Base-by-base conservation (phyloP, 1,140 invertebrate genomes). In the Stegodyphus mimosarum region DNA sequence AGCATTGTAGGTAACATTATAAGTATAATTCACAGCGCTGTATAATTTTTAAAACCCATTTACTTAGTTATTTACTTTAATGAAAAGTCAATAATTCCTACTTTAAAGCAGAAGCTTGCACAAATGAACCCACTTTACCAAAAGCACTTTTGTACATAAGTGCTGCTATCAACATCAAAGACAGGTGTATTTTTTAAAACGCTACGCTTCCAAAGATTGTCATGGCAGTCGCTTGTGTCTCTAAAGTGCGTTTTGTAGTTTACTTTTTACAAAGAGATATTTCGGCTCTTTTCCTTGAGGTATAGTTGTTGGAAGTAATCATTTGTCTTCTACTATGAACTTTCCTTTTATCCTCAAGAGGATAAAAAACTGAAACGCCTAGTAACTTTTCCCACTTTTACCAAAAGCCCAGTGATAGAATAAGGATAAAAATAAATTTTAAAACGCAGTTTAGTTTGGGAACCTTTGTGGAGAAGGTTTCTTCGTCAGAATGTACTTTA, bases 311-410 rank as follows among this genome's bases (percentile, higher is more conserved):
- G 50, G 71, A 83, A 60, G 80, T 83, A 73, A 83, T 83, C 80
- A 83, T 83, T 83, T 83, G 80, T 83, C 80, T 83, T 83, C 80
- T 67, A 48, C 80, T 33, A 74, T 83, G 64, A 74, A 83, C 80
- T 74, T 74, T 49, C 51, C 60, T 74, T 83, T 83, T 74, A 74
- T 74, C 49, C 80, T 60, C 70, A 51, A 48, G 80, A 73, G 80
- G 18, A 73, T n/a, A 50, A 48, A 52, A 73, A 66, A 74, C 60
- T 73, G 66, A 53, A 73, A 72, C 63, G 71, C 9, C 9, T 11
- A 60, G 71, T 73, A 83, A 33, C 33, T 33, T 33, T 33, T 33
- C 33, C 33, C 33, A 33, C 33, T 33, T 33, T 33, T 33, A 33
- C 33, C 33, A 33, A 33, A 33, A 33, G 33, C 33, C 33, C 33